These are phyloP conservation scores for Aleiodes leptofemur DNA, from an alignment of 2,888 invertebrate species.

Conservation along the genomic window DNA sequence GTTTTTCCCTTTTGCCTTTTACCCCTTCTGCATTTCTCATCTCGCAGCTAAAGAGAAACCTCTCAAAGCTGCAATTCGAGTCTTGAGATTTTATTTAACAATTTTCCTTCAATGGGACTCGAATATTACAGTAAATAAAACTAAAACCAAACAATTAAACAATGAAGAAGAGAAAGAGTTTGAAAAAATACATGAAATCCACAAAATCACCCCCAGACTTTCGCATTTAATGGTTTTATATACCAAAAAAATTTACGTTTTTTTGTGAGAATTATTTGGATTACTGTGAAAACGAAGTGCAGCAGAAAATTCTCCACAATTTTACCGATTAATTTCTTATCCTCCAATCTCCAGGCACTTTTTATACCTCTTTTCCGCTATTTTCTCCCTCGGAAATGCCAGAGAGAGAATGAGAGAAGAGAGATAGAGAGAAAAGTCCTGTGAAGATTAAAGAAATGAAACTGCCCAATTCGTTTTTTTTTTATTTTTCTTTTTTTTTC, in stretches of 20 bases:
- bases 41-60: constrained; percentile 42
- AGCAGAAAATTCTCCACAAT: constrained; percentile 21
- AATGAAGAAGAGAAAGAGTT: background rate
- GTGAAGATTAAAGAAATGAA: no score
- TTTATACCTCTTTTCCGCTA: background rate
- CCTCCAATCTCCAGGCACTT: constrained; percentile 28
- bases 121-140: constrained; percentile 47
- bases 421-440: background rate
- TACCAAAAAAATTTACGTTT: background rate
- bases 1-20: constrained; percentile 29
- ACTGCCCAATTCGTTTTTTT: no score
- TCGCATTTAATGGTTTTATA: background rate
- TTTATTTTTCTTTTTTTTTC: no score
- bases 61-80: constrained; percentile 30
- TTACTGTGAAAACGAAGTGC: constrained; percentile 16
- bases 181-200: constrained; percentile 8
- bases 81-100: constrained; percentile 49
- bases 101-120: constrained; percentile 41
- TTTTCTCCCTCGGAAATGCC: background rate
- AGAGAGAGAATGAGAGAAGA: background rate
- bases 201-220: no score
- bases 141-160: constrained; percentile 17
- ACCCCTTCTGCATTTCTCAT: constrained; percentile 42
- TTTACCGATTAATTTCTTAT: constrained; percentile 43
- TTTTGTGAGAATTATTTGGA: constrained; percentile 34